Evolutionary conservation across 2,113 vertebrate species (phyloP), one percentile per base, ranked within the genome.

Genomic region (Triplophysa tibetana): DNA sequence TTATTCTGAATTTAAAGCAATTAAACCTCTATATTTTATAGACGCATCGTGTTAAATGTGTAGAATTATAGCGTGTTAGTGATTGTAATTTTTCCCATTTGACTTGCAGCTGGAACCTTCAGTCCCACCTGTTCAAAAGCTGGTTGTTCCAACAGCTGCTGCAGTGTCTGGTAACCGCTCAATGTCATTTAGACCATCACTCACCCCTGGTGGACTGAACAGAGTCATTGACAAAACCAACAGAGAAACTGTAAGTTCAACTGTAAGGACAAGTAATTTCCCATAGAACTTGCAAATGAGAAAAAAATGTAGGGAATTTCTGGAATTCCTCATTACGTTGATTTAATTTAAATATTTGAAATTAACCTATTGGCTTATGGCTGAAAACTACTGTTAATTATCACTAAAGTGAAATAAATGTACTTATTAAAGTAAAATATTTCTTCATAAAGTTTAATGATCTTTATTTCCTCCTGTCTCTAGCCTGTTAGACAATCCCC

Each of bases 181-280:
- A 0, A 89, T 94, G 38, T 97, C 96, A 89, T 96, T 97, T 89
- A 96, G 95, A 87, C 95, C 97, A 0, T 97, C 96, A 78, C 88
- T 98, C 66, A 94, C 93, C 69, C 92, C 95, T 29, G 88, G 93
- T 83, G 89, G 92, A 83, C 81, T 89, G 76, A 92, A 85, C 82
- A 91, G 89, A 87, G 85, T 86, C 82, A 84, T 90, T 85, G 94
- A 94, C 85, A 94, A 91, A 86, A 85, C 75, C 38, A 62, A 69
- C 60, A 89, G 85, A 74, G 90, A 92, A 38, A 88, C 77, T 75
- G 91, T 93, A 19, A 86, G 90, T 48, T 9, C 9, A 24, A 24
- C 24, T 24, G 24, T 24, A 24, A 24, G 24, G 24, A 24, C 24
- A 24, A 24, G 24, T 24, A 24, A 24, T 24, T 1, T 1, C 24